phyloP scores from a whole-genome alignment of 23 tunicate species.

The Halocynthia roretzi region DNA sequence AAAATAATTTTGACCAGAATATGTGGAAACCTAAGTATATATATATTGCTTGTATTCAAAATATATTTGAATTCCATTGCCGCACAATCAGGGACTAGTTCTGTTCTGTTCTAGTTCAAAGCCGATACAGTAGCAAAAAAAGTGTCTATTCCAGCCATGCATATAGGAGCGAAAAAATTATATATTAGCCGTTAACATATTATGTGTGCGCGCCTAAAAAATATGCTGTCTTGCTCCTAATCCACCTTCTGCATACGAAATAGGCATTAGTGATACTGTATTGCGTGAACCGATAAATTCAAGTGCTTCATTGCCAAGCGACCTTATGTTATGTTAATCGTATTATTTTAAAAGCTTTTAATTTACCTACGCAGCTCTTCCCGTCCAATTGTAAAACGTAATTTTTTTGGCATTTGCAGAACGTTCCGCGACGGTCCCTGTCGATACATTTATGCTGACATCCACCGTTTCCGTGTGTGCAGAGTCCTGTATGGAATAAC shows the following conservation, averaged over 20 bases:
- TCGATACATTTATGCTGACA: conserved; percentile 51
- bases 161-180: conserved; percentile 6
- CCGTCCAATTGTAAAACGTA: conserved; percentile 24
- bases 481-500: conserved; percentile 22
- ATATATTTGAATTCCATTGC: no score
- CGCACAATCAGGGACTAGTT: no score
- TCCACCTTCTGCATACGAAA: not conserved
- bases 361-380: conserved; percentile 40
- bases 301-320: not conserved
- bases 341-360: not conserved
- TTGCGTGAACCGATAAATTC: not conserved
- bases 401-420: conserved; percentile 24
- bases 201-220: not conserved
- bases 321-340: not conserved
- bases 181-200: not conserved
- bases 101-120: no score
- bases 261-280: not conserved
- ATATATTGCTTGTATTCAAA: no score
- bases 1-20: no score
- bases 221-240: not conserved
- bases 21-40: no score
- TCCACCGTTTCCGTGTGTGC: conserved; percentile 70
- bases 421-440: conserved; percentile 4
- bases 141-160: no score
- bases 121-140: no score